Conservation (phyloP, 1,140 invertebrate species). For the Penaeus indicus region DNA sequence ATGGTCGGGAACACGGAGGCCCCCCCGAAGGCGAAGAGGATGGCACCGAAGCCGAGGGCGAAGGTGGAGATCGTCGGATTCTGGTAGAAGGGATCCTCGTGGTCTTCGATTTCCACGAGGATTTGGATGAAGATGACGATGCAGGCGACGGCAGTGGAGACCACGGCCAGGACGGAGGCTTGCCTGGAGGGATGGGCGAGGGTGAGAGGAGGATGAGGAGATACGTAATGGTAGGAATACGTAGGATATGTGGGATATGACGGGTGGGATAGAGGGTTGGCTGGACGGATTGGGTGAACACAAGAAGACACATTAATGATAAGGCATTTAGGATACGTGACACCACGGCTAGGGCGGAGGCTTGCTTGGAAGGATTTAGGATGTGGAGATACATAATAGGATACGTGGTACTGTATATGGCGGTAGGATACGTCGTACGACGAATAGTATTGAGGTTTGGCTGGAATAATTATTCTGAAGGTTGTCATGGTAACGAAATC, state of each 20-base stretch:
- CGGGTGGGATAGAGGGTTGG: background rate
- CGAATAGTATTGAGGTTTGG: no score
- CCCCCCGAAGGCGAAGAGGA: constrained; percentile 79
- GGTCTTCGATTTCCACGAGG: constrained; percentile 67
- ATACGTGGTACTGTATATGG: no score
- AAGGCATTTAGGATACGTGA: no score
- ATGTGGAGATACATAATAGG: no score
- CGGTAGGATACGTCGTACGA: no score
- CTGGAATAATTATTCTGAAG: no score
- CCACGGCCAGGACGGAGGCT: constrained; percentile 74
- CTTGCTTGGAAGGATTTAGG: no score
- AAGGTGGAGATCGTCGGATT: constrained; percentile 71
- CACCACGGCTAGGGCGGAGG: no score
- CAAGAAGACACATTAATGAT: background rate
- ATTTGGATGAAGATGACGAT: constrained; percentile 76
- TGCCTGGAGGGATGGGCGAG: constrained; percentile 68
- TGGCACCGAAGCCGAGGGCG: constrained; percentile 77
- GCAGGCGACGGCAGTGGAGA: constrained; percentile 75
- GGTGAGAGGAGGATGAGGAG: background rate
- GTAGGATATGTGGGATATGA: background rate
- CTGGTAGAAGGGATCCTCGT: constrained; percentile 52
- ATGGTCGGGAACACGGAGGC: constrained; percentile 80
- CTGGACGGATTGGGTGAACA: background rate
- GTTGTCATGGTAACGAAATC: no score
- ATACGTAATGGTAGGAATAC: background rate